Percentiles rank a stretch among this genome's conserved stretches.
These are phyloP conservation scores for Eriosoma lanigerum DNA, from an alignment of 1,140 invertebrate species.

Conservation along the genomic window DNA sequence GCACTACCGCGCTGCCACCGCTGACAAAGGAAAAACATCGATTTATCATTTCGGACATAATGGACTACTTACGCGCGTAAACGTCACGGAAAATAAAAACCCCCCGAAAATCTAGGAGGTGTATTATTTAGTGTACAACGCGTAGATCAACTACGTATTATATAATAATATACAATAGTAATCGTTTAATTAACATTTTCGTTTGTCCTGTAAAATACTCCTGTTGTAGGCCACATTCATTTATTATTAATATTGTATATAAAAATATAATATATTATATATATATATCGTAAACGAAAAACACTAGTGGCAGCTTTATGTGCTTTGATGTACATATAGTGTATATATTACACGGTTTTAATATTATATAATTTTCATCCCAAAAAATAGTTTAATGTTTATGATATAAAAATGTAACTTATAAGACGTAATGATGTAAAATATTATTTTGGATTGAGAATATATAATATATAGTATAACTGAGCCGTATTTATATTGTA, in stretches of 20 bases:
- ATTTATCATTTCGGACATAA: slow-evolving; percentile 47
- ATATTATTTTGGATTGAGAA: not conserved
- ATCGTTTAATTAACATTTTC: slow-evolving; percentile 34
- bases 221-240: too few relatives aligned
- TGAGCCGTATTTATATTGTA: not conserved
- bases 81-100: slow-evolving; percentile 42
- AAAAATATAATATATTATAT: too few relatives aligned
- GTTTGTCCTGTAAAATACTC: not conserved
- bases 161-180: not conserved
- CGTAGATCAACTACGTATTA: not conserved
- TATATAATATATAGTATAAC: not conserved
- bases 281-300: too few relatives aligned
- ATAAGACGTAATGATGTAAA: not conserved
- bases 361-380: slow-evolving; percentile 9
- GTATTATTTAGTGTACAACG: not conserved
- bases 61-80: slow-evolving; percentile 42
- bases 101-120: slow-evolving; percentile 5
- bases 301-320: slow-evolving; percentile 16
- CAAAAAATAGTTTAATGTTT: not conserved
- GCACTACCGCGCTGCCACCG: not conserved
- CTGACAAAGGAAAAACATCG: slow-evolving; percentile 37
- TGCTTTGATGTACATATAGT: not conserved
- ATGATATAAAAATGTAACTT: not conserved
- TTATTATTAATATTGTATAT: not conserved
- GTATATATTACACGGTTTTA: not conserved